Percentiles rank a stretch among this genome's conserved stretches.
Conservation (phyloP, 2,888 invertebrate genomes). For the Allacma fusca region DNA sequence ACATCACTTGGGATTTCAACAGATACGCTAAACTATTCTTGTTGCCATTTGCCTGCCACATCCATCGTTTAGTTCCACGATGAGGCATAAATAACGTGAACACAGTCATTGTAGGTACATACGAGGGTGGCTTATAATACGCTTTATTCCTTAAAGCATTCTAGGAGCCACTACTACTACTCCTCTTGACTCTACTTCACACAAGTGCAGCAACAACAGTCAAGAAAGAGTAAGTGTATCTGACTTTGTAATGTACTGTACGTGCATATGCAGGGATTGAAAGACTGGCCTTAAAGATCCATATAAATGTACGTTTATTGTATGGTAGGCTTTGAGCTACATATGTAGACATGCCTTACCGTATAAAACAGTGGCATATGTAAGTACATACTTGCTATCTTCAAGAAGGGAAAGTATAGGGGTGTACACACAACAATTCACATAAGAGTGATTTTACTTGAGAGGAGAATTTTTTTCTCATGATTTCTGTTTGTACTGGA, state of each 20-base stretch:
- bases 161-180: background rate
- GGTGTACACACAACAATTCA: slow-evolving; percentile 7
- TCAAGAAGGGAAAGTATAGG: background rate
- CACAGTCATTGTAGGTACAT: background rate
- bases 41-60: background rate
- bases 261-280: no score
- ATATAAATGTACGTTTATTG: no score
- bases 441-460: background rate
- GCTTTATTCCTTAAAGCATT: background rate
- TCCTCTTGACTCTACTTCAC: background rate
- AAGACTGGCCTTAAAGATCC: no score
- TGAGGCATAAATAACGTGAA: slow-evolving; percentile 11
- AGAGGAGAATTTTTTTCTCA: slow-evolving; percentile 22
- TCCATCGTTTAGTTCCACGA: slow-evolving; percentile 3
- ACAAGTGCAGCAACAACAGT: background rate
- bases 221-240: no score
- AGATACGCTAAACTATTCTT: slow-evolving; percentile 7
- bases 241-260: no score
- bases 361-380: no score
- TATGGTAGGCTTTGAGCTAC: no score
- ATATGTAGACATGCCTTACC: no score
- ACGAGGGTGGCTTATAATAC: slow-evolving; percentile 3
- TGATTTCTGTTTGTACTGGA: slow-evolving; percentile 15
- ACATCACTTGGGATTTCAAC: background rate
- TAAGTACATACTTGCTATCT: no score